Conservation (phyloP, 2,888 invertebrate species). For the Drosophila nr. perissopoda region DNA sequence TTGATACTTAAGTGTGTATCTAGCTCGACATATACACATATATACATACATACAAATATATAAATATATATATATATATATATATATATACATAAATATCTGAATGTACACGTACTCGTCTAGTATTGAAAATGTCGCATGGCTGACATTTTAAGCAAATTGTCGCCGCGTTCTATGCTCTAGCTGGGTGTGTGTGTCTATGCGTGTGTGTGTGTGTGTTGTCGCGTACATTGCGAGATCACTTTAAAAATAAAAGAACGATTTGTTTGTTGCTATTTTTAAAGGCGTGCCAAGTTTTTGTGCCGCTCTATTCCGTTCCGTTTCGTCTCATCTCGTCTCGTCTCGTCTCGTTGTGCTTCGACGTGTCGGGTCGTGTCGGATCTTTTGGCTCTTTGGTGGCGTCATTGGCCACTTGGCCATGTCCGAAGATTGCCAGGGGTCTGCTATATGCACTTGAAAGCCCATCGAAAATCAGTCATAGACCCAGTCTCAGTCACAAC, state of each 20-base stretch:
- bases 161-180: conserved; percentile 53
- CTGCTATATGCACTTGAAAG: conserved; percentile 71
- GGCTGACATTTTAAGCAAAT: conserved; percentile 46
- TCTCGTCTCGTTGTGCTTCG: conserved; percentile 10
- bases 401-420: conserved; percentile 63
- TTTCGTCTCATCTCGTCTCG: conserved; percentile 6
- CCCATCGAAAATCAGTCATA: conserved; percentile 21
- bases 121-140: conserved; percentile 33
- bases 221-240: conserved; percentile 66
- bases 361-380: conserved; percentile 20
- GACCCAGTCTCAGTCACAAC: conserved; percentile 12
- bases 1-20: conserved; percentile 1
- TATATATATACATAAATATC: not conserved
- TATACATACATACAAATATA: not conserved
- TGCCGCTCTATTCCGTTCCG: conserved; percentile 46
- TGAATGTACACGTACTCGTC: conserved; percentile 1
- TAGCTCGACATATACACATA: not conserved
- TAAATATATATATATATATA: not conserved
- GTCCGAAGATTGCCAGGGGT: conserved; percentile 48
- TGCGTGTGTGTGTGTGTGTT: conserved; percentile 43
- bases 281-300: conserved; percentile 75
- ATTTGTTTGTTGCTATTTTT: conserved; percentile 80
- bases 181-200: conserved; percentile 16
- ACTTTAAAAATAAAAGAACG: conserved; percentile 79
- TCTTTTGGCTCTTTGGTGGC: conserved; percentile 49